Base-by-base conservation (phyloP, 2,888 invertebrate species). In the Tolmerus cingulatus region DNA sequence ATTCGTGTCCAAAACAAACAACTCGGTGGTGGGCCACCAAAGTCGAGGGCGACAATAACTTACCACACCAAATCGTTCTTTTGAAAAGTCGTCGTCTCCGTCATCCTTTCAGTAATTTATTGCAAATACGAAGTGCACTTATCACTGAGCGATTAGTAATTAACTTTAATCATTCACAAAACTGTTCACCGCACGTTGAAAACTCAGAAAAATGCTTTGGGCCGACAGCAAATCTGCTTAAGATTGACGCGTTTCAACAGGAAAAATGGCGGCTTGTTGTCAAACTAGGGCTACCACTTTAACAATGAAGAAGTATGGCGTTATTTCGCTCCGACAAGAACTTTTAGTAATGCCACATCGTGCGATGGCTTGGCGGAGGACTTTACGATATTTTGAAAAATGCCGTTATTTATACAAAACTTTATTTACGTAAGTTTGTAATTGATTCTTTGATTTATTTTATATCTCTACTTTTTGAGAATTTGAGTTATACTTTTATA, bases 251-350 rank as follows among this genome's bases (percentile, higher is more conserved):
- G 86, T 86, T 86, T 86, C 78, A 86, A 86, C 78, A 86, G 78
- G 78, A 86, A 86, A 86, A 86, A 86, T 86, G 86, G 86, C 86
- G 86, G 86, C 86, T 86, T 86, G 86, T 86, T 86, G 86, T 86
- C 86, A 86, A 86, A 86, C 79, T 79, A 79, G 79, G 46, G 51
- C 4, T 79, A 46, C 79, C 79, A 79, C 30, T 27, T 51, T 55
- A 30, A 51, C 2, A 51, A 46, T 30, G 8, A 1, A 14, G n/a
- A 51, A 79, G n/a, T 5, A n/a, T 40, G 30, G 79, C 79, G 79
- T 79, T 79, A 79, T 79, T 78, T 79, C 51, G n/a, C 30, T 66
- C 12, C 8, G 66, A 23, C 23, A 7, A 51, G 51, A 27, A 12
- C 0, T 27, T 19, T 12, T 23, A 51, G 79, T 79, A 7, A 19